Evolutionary conservation across 2,888 invertebrate genomes (phyloP), one percentile per base, ranked within the genome.

Genomic region (Xestia ashworthii): DNA sequence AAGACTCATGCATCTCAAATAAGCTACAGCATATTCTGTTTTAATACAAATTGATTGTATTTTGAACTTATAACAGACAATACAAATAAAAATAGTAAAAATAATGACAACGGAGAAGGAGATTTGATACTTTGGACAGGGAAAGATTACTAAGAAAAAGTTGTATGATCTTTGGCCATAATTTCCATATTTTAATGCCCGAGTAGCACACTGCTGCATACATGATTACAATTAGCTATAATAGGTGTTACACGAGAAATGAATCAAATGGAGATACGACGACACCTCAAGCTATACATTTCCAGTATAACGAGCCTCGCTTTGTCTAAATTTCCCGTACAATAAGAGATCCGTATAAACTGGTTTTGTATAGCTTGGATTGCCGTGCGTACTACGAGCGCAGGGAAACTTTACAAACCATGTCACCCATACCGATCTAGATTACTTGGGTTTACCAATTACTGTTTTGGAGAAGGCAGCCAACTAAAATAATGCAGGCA

Each of bases 1-100:
- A 89, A 78, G 80, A 82, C 75, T 84, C 81, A 87, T 87, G 88
- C 89, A 89, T 83, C 82, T 86, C 65, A 85, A 87, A 85, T 88
- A 81, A 87, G 83, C 82, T 81, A 81, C 69, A 83, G 71, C 16
- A 86, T 81, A 73, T 81, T 82, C 66, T 65, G 46, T 12, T 68
- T 38, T 80, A 46, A 80, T 64, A 79, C 76, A 73, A 74, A 83
- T 81, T 83, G 65, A 78, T 81, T 73, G 75, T 73, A 76, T 83
- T 81, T 65, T 70, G 58, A 41, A 72, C 19, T 11, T 71, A 32
- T 32, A 32, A 32, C 32, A 32, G 32, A 32, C 48, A 74, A 48
- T 62, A 58, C 16, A 38, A 48, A 5, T 46, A 32, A 14, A 41
- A 4, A 81, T 32, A 16, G 25, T 9, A 19, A 22, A 19, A 44